Base-by-base conservation (phyloP, 2,888 invertebrate genomes). In the Congeria kusceri region DNA sequence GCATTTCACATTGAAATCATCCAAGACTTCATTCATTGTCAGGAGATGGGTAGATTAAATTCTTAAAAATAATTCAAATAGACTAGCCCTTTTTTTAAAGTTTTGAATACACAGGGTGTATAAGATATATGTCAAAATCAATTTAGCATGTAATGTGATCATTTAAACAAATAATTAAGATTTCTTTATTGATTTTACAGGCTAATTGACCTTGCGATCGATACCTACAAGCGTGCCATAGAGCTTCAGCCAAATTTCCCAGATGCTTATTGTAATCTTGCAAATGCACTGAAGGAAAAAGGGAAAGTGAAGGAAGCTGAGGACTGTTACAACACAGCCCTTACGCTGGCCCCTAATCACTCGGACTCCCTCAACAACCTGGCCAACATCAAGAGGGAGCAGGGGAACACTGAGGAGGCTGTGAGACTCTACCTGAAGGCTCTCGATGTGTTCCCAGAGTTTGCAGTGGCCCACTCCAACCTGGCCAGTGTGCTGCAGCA, bases 211-310 rank as follows among this genome's bases (percentile, higher is more conserved):
- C 95, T 99, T 93, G 99, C 99, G 27, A 99, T 99, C 94, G 99
- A 99, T 92, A 99, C 99, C 1, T 99, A 99, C 93, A 95, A 96
- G 79, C 95, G 98, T 77, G 99, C 99, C 32, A 99, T 99, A 94
- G 98, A 99, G 94, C 94, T 99, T 49, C 99, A 99, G 93, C 98
- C 99, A 4, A 98, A 99, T 94, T 99, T 99, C 93, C 99, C 99
- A n/a, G 99, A 99, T 95, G 99, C 99, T 9, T 99, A 98, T 93
- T 99, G 99, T 93, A 99, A 99, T 95, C 95, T 99, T 93, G 99
- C 98, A 85, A 99, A 99, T 95, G 99, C 99, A 77, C 96, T 99
- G 80, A 99, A 99, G 95, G 99, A 99, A 94, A 99, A 99, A 93
- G 98, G 98, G 78, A 96, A 97, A 94, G 95, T 98, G 57, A 95